Percentiles rank a stretch among this genome's conserved stretches.
These are phyloP conservation scores for Drosophila pectinifera DNA, from an alignment of 1,140 invertebrate genomes.

Conservation along the genomic window DNA sequence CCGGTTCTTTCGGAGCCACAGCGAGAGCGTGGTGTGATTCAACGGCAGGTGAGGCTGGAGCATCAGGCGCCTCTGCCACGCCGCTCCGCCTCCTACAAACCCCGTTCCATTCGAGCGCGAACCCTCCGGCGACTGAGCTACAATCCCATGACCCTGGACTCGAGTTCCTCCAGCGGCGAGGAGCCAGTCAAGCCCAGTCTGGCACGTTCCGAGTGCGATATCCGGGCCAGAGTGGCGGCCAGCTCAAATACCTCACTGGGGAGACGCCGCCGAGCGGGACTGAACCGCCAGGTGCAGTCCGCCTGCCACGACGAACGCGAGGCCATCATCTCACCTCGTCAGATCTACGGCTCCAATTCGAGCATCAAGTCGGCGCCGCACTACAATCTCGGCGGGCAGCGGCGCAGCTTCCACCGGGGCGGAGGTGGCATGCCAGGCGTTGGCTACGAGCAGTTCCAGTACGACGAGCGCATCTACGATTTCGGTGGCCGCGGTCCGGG, in stretches of 20 bases:
- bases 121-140: constrained; percentile 86
- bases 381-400: constrained; percentile 74
- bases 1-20: constrained; percentile 73
- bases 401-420: constrained; percentile 61
- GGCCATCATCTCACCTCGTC: constrained; percentile 62
- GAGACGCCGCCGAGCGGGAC: constrained; percentile 64
- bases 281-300: constrained; percentile 71
- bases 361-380: constrained; percentile 85
- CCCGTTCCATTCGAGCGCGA: constrained; percentile 85
- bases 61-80: constrained; percentile 42
- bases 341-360: constrained; percentile 85
- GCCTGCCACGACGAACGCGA: constrained; percentile 73
- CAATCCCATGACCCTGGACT: constrained; percentile 86
- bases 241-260: constrained; percentile 60
- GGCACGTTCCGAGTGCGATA: constrained; percentile 85
- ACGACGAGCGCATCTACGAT: constrained; percentile 81
- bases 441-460: constrained; percentile 73
- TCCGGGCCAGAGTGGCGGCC: constrained; percentile 68
- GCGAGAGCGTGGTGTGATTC: constrained; percentile 31
- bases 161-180: constrained; percentile 82
- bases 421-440: constrained; percentile 12
- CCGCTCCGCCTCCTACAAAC: constrained; percentile 76
- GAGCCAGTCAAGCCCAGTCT: constrained; percentile 77
- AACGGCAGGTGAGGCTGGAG: constrained; percentile 42
- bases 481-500: constrained; percentile 82